Evolutionary conservation across 2,113 vertebrate species (phyloP), one percentile per base, ranked within the genome.

Genomic region (Clarias gariepinus): DNA sequence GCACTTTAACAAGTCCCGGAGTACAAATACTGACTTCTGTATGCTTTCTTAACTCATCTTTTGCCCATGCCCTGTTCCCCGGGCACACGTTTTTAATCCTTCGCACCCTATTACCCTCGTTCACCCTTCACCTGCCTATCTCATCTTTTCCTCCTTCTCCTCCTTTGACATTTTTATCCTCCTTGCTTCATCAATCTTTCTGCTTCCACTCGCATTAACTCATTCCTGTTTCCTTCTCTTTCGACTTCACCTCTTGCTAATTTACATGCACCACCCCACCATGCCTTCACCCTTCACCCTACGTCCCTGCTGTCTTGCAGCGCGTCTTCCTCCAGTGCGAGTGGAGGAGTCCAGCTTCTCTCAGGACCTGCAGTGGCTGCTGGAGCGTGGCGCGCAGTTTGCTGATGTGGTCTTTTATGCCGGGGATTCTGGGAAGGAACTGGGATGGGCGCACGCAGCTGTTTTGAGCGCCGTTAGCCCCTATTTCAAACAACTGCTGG

Each of bases 401-500:
- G 95, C 96, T 1, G 98, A 99, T 0, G 98, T 99, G 90, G 93
- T 96, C 0, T 99, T 99, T 87, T 97, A 94, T 55, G 93, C 95
- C 0, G 94, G 96, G 28, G 96, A 97, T 28, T 90, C 96, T 33
- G 95, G 95, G 53, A 96, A 95, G 88, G 96, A 93, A 0, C 91
- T 95, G 8, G 95, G 94, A 1, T 96, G 97, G 92, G 98, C 97
- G 4, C 98, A 99, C 85, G 97, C 96, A n/a, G 92, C 97, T 1
- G 96, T 99, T 41, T 95, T 99, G 57, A 98, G 97, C 61, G 96
- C 97, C 0, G 94, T 96, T 84, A 99, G 98, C 92, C 95, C 96
- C 0, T 96, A 98, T 36, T 99, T 99, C 93, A 96, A 96, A 93
- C 94, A 97, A 91, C 96, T 99, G 13, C 97, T 99, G 0, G 93